Evolutionary conservation across 1,140 invertebrate species (phyloP).

Genomic region (Leptoteleia sp.): DNA sequence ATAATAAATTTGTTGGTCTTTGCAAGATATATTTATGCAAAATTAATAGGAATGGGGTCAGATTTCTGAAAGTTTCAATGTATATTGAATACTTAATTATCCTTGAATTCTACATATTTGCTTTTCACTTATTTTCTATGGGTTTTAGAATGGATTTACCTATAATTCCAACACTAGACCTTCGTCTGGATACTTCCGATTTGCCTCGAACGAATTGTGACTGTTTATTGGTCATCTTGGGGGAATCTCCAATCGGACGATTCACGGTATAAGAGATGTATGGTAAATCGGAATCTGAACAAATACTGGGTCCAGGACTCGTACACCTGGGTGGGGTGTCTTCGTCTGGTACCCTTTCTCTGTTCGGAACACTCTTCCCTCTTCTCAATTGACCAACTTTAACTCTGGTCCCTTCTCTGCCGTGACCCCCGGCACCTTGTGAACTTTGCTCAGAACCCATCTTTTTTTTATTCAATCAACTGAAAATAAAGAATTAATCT

Average conservation of each 20-base stretch:
- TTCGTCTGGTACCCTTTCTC: slow-evolving; percentile 77
- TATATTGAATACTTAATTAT: too few species aligned
- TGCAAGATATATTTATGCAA: too few species aligned
- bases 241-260: slow-evolving; percentile 93
- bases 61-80: too few species aligned
- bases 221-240: slow-evolving; percentile 86
- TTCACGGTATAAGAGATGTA: slow-evolving; percentile 97
- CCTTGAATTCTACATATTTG: too few species aligned
- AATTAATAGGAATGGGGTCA: too few species aligned
- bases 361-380: slow-evolving; percentile 83
- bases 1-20: too few species aligned
- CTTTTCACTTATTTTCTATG: too few species aligned
- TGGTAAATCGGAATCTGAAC: slow-evolving; percentile 93
- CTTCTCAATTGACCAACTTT: slow-evolving; percentile 77
- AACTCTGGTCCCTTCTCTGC: slow-evolving; percentile 64
- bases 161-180: slow-evolving; percentile 70
- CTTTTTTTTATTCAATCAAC: slow-evolving; percentile 17
- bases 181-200: slow-evolving; percentile 74
- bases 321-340: slow-evolving; percentile 84
- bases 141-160: slow-evolving; percentile 40
- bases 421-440: slow-evolving; percentile 71
- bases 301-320: slow-evolving; percentile 92
- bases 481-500: too few species aligned
- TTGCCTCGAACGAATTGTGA: slow-evolving; percentile 78
- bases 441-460: slow-evolving; percentile 85